Base-by-base conservation (phyloP, 2,888 invertebrate genomes). In the Agriopis aurantiaria region DNA sequence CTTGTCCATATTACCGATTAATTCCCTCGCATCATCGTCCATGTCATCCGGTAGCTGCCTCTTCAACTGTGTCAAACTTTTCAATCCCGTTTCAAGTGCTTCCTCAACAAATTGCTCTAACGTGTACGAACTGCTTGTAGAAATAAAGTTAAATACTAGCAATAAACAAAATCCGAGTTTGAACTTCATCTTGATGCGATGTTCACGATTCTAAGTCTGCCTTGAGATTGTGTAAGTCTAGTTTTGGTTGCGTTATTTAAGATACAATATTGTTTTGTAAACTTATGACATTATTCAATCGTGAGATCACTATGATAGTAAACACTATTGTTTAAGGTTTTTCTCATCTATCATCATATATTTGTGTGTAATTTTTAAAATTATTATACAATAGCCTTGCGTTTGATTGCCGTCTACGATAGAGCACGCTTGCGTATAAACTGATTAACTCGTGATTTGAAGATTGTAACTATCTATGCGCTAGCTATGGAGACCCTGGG, bases 251-350 rank as follows among this genome's bases (percentile, higher is more conserved):
- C 51, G 65, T 17, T 74, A 70, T 72, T 55, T 67, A 60, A 66
- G 64, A 61, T 61, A 7, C 11, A 45, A 8, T 8, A 60, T 55
- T 71, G 65, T 71, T 68, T 43, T 69, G 69, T 57, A 62, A 68
- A 71, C 67, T 51, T 59, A 48, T 57, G 43, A 60, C 63, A 65
- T 65, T 61, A 55, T 74, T 66, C n/a, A 59, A 23, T 49, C 40
- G 56, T 70, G 41, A 46, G n/a, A 40, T 67, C 23, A 57, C 45
- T 48, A 59, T 43, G 59, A 72, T 70, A 70, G 70, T 68, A 72
- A 72, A 70, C 65, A 70, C 63, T 46, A 70, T 72, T 70, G 68
- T 72, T 46, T 48, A 23, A 48, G 7, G n/a, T 23, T 58, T 17
- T 12, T 14, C 9, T 51, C 58, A 55, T 53, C 55, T 56, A 66